Base-by-base conservation (phyloP, 2,888 invertebrate genomes). In the Campoletis raptor region DNA sequence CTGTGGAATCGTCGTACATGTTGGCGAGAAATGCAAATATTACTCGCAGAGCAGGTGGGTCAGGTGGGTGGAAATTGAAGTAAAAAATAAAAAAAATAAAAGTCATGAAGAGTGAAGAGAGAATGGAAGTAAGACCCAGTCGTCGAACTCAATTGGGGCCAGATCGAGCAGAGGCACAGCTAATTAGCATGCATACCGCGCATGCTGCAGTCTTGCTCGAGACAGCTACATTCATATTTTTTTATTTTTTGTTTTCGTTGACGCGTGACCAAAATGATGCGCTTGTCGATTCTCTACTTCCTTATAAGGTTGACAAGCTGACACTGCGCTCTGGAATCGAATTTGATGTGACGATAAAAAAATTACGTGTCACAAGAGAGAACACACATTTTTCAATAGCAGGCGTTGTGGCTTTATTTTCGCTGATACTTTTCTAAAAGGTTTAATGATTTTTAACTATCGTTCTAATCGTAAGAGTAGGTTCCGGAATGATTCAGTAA, bases 131-230 rank as follows among this genome's bases (percentile, higher is more conserved):
- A 48, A n/a, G 72, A 61, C 18, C 9, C 74, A 81, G 74, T 81
- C 74, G 67, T 81, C 81, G 74, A 74, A 73, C 81, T 81, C 73
- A 48, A 81, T 73, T 52, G 81, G 73, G 73, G 72, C 79, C 72
- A 64, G 64, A 64, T 74, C 70, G 72, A 40, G 84, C 73, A 24
- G 66, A 40, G 52, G 66, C 64, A 37, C 18, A 21, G 69, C 73
- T 72, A 52, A 84, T 84, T 80, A 73, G 73, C 67, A 84, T 84
- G 84, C 84, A 84, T 84, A 80, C 67, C 84, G 81, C 45, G 74
- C 61, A 37, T 66, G 69, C 69, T 79, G 54, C 69, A 79, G 42
- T 57, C n/a, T 54, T 69, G 54, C 24, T 42, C 42, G 69, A 61
- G 42, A 79, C 79, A 42, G 57, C 42, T 70, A 78, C 67, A 78